A percentile compares a stretch with the other conserved stretches of the same genome.
These are phyloP conservation scores for Acleris cristana DNA, from an alignment of 2,888 invertebrate genomes.

Conservation along the genomic window DNA sequence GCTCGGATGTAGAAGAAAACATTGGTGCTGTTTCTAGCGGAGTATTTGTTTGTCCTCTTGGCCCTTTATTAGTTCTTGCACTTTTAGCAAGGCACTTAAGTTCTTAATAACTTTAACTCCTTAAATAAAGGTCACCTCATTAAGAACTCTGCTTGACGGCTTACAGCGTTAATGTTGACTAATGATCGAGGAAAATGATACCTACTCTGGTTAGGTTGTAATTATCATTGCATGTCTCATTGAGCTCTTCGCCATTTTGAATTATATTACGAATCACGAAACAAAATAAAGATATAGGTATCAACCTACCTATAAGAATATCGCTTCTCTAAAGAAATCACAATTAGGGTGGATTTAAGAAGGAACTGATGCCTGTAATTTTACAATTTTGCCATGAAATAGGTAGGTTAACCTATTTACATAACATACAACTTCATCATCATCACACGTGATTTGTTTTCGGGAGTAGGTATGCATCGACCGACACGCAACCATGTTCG, in stretches of 20 bases:
- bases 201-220: background rate
- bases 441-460: too few relatives aligned
- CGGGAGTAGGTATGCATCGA: too few relatives aligned
- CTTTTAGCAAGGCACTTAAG: background rate
- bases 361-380: too few relatives aligned
- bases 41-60: background rate
- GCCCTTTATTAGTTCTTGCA: background rate
- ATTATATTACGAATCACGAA: background rate
- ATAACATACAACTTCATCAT: too few relatives aligned
- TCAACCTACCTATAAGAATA: background rate
- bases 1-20: too few relatives aligned
- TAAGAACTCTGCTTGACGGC: background rate
- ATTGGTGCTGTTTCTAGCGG: too few relatives aligned
- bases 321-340: too few relatives aligned
- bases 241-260: background rate
- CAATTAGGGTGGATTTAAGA: too few relatives aligned
- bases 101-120: background rate
- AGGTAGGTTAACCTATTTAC: too few relatives aligned
- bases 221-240: slow-evolving; percentile 10
- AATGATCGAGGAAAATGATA: slow-evolving; percentile 21
- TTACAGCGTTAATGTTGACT: slow-evolving; percentile 9
- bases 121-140: background rate
- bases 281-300: background rate
- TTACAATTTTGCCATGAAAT: too few relatives aligned
- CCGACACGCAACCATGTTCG: too few relatives aligned